phyloP scores from a whole-genome alignment of 2,113 vertebrate genomes.

The Anseranas semipalmata region DNA sequence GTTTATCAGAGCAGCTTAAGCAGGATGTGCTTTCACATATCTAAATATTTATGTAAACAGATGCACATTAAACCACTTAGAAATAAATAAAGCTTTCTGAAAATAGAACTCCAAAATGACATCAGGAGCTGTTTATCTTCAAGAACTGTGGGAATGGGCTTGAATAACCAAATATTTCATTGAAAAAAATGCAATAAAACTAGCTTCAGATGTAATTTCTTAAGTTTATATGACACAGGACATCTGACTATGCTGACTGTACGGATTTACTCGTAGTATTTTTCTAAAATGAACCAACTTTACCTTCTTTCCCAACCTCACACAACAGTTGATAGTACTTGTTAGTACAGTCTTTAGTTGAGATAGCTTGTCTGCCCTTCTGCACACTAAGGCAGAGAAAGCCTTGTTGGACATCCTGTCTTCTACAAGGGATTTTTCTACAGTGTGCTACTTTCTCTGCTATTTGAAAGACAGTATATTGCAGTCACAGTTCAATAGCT shows the following conservation, averaged over 20 bases:
- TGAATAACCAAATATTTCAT: slow-evolving; percentile 56
- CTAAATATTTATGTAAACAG: slow-evolving; percentile 73
- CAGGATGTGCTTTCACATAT: slow-evolving; percentile 61
- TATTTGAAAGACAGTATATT: neutral
- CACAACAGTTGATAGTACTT: neutral
- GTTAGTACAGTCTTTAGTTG: neutral
- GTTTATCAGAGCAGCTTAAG: slow-evolving; percentile 54
- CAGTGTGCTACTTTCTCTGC: neutral
- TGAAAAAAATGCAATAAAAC: slow-evolving; percentile 18
- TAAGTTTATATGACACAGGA: neutral
- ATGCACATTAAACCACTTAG: slow-evolving; percentile 63
- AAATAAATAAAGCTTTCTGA: slow-evolving; percentile 68
- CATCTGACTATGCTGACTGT: neutral
- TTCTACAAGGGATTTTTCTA: neutral
- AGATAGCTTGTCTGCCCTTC: neutral
- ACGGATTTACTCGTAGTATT: neutral
- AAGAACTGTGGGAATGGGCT: slow-evolving; percentile 54
- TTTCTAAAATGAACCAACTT: neutral
- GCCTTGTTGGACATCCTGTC: neutral
- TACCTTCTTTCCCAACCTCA: neutral
- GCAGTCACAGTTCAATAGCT: fast-evolving
- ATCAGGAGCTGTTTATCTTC: slow-evolving; percentile 66
- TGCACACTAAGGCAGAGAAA: neutral
- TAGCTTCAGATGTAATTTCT: slow-evolving; percentile 39
- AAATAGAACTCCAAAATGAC: slow-evolving; percentile 67